Conservation (phyloP, 2,797 vertebrate genomes). For the Gouania willdenowi region DNA sequence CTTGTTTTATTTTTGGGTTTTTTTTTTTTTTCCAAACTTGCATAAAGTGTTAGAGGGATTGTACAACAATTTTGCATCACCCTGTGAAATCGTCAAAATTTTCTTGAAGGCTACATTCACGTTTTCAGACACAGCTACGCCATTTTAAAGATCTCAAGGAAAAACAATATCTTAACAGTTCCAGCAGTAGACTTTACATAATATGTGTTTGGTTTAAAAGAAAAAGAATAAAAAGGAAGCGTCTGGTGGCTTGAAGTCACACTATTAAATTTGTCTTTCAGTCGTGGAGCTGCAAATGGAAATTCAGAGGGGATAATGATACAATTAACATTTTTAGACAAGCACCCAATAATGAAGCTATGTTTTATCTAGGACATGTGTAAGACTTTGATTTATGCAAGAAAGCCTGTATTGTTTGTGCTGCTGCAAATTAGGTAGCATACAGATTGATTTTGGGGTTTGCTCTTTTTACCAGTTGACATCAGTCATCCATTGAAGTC, state of each 20-base stretch:
- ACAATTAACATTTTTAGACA: constrained; percentile 1
- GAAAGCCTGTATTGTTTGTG: not conserved
- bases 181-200: too few species aligned
- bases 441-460: not conserved
- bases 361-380: not conserved
- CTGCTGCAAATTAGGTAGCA: not conserved
- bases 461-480: constrained; percentile 6
- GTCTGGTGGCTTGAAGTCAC: too few species aligned
- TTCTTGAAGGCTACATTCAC: too few species aligned
- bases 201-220: not conserved
- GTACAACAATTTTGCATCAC: too few species aligned
- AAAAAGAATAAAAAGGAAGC: not conserved
- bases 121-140: too few species aligned
- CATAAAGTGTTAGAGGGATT: too few species aligned
- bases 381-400: not conserved
- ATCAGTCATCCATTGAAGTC: constrained; percentile 4
- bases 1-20: too few species aligned
- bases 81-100: too few species aligned
- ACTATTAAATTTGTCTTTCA: not conserved
- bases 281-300: not conserved
- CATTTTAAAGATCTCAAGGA: too few species aligned
- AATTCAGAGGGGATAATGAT: not conserved
- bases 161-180: too few species aligned
- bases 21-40: too few species aligned
- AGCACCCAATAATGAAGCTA: not conserved